phyloP scores from a whole-genome alignment of 2,797 vertebrate genomes.

The Anabacerthia variegaticeps region DNA sequence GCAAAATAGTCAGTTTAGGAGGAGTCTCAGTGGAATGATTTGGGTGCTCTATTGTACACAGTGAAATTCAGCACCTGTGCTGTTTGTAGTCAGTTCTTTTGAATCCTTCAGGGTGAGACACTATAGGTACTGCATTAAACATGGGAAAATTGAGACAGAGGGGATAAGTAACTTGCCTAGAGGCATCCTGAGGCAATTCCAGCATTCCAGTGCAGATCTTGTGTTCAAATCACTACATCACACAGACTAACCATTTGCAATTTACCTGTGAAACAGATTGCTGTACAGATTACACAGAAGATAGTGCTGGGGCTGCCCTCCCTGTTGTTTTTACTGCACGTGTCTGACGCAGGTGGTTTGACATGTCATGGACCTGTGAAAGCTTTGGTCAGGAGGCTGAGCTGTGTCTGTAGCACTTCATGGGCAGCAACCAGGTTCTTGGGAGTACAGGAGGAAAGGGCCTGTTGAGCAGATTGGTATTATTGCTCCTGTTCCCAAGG shows the following conservation, averaged over 20 bases:
- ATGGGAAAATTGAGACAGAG: not conserved
- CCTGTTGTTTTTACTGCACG: not conserved
- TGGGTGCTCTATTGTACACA: not conserved
- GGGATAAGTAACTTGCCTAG: conserved; percentile 3
- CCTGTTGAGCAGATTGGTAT: not conserved
- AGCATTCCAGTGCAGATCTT: not conserved
- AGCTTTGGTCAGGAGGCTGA: not conserved
- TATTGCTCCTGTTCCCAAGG: conserved; percentile 44
- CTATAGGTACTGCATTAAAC: conserved; percentile 17
- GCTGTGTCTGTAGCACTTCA: not conserved
- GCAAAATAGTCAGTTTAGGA: not conserved
- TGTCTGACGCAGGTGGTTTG: not conserved
- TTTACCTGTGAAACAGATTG: not conserved
- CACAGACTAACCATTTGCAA: not conserved
- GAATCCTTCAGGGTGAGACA: not conserved
- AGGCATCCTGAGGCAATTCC: not conserved
- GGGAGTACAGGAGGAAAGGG: not conserved
- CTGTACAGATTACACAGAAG: not conserved
- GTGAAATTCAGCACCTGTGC: conserved; percentile 3
- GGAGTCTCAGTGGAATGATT: not conserved
- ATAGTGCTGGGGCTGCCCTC: not conserved
- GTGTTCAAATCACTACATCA: not conserved
- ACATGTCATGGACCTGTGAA: not conserved
- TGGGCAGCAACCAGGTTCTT: not conserved
- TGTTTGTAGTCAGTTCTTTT: not conserved